Conservation (phyloP, 1,140 invertebrate genomes). For the Augochlora pura region DNA sequence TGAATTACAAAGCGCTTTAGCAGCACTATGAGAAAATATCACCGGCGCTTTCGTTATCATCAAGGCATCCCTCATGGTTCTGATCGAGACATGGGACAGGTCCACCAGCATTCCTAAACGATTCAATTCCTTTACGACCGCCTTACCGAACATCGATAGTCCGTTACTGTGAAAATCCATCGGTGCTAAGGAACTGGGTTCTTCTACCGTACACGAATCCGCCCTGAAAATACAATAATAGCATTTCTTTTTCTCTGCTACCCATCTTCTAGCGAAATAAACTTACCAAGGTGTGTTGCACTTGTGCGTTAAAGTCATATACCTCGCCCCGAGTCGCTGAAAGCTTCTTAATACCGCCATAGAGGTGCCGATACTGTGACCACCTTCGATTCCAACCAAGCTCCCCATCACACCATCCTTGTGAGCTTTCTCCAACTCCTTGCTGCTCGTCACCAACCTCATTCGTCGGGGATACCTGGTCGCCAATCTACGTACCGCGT, state of each 20-base stretch:
- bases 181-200: slow-evolving; percentile 78
- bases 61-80: slow-evolving; percentile 92
- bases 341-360: slow-evolving; percentile 90
- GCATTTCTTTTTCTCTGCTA: background rate
- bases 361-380: slow-evolving; percentile 91
- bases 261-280: background rate
- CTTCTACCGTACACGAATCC: slow-evolving; percentile 80
- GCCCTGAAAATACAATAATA: slow-evolving; percentile 73
- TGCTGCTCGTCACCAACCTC: slow-evolving; percentile 80
- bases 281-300: slow-evolving; percentile 92
- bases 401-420: slow-evolving; percentile 89
- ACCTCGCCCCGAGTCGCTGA: slow-evolving; percentile 90
- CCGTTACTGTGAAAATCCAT: slow-evolving; percentile 83
- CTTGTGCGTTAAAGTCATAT: slow-evolving; percentile 92
- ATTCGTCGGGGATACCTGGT: slow-evolving; percentile 81
- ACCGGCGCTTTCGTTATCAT: slow-evolving; percentile 91
- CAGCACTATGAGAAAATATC: slow-evolving; percentile 95
- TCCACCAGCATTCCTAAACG: slow-evolving; percentile 97
- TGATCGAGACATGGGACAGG: slow-evolving; percentile 92
- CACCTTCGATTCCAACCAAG: slow-evolving; percentile 92
- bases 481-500: slow-evolving; percentile 88
- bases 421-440: slow-evolving; percentile 88
- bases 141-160: slow-evolving; percentile 86
- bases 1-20: slow-evolving; percentile 91
- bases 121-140: slow-evolving; percentile 92